Evolutionary conservation across 2,888 invertebrate species (phyloP), one percentile per base, ranked within the genome.

Genomic region (Netelia fuscicornis): DNA sequence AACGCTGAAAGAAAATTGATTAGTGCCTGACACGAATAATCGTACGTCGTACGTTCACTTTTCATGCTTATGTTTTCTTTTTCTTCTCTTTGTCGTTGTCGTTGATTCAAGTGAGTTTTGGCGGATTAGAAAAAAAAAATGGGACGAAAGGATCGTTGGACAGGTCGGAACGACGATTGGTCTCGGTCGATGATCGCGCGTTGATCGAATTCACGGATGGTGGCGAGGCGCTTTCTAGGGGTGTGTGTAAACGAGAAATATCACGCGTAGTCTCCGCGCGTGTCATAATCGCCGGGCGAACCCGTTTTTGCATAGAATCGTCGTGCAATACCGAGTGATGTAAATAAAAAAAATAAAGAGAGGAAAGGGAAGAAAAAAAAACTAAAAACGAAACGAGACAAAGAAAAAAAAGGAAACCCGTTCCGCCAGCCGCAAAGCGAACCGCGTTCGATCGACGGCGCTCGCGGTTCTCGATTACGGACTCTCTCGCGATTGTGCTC

Each of bases 271-370:
- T 20, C 42, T 42, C 52, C 42, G 68, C 62, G 30, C 37, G 54
- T 80, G 84, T 81, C 84, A 84, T 67, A 84, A 84, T 81, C 30
- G 58, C 58, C 78, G 37, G 64, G 77, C 17, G 70, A 62, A 72
- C 52, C 30, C 76, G 76, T 30, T 80, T 64, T 23, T 65, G 67
- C 76, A 67, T 62, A 23, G 71, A 76, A 71, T 67, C 60, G 80
- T 77, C 80, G 80, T 84, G 79, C 83, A 79, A 83, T 83, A 75
- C 62, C 11, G 56, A 56, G 70, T 11, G 65, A 62, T 37, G 3
- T 17, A 64, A 44, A 3, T 48, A 9, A 42, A 68, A 54, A 80
- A 54, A 71, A 30, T 3, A 30, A 60, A 54, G 37, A 37, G 37
- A 37, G 37, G 37, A 37, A 37, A 37, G 6, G 37, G 37, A 37